Evolutionary conservation across 2,113 vertebrate genomes (phyloP), one percentile per base, ranked within the genome.

Genomic region (Desmodus rotundus): DNA sequence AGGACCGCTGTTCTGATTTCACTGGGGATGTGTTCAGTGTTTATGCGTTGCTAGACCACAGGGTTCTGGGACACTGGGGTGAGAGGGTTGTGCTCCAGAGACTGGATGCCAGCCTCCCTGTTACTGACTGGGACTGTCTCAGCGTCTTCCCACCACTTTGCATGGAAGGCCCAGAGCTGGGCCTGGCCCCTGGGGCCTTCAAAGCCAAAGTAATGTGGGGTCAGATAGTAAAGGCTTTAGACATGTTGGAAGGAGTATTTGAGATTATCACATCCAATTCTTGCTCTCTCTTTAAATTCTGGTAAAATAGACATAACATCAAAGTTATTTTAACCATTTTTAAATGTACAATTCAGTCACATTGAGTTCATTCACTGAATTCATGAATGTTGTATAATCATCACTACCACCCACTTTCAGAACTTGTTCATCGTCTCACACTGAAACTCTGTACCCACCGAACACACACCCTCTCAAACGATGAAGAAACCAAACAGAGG

Each of bases 311-410:
- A 54, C 3, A 20, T 81, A 78, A 52, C 38, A 76, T 80, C n/a
- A 31, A 92, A 87, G 36, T 47, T 41, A 56, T 70, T 76, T 89
- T 70, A 36, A 8, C n/a, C 19, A 80, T 78, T 94, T 91, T 86
- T 13, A 87, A 47, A 11, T 68, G 38, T 11, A 15, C 13, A 68
- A 8, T 50, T 87, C 26, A 33, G 26, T 76, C 43, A 36, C 36
- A 3, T 31, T 38, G 28, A 38, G 14, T 50, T 38, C 56, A 41
- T 77, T 86, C 63, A 58, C 11, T n/a, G n/a, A n/a, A n/a, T n/a
- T n/a, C n/a, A n/a, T n/a, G n/a, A 41, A 7, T 33, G 19, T 65
- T n/a, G 10, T 50, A 0, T 28, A 63, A 54, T 9, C 33, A 24
- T 76, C 45, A 76, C n/a, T 15, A 3, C 50, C 45, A n/a, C 31